Base-by-base conservation (phyloP, 2,888 invertebrate genomes). In the Colletes collaris region DNA sequence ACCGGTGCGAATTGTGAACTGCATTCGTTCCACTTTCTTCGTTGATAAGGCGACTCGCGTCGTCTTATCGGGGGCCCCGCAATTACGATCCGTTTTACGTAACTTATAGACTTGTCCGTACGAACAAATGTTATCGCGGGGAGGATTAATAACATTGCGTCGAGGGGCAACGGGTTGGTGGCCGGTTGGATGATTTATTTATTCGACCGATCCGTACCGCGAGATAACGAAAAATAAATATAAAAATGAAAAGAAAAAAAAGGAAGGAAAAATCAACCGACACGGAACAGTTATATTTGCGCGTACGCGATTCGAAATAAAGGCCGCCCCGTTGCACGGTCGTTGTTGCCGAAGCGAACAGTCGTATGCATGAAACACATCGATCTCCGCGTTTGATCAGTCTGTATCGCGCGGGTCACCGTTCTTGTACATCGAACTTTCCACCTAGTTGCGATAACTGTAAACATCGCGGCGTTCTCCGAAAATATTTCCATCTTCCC, bases 381-480 rank as follows among this genome's bases (percentile, higher is more conserved):
- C 46, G 10, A 19, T 52, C 59, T 52, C 13, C 55, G 37, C 64
- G 49, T 58, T 19, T n/a, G 27, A 50, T 66, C 10, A 46, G 11
- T 40, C 49, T 16, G 16, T 44, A 40, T 63, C 46, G 49, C 35
- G 13, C 46, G 19, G 52, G 63, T 62, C 66, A 37, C 19, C 40
- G 60, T 72, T 68, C 27, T 10, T 44, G 16, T 37, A 44, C 37
- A 10, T 27, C 37, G 50, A 52, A 77, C 62, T 73, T 65, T 71
- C 56, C 59, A 67, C 46, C 62, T 46, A 66, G 27, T 80, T 69
- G 65, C 56, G 52, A 65, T 71, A 71, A 81, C 71, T 68, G 72
- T 69, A 75, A 81, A 76, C 37, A 59, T 16, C 16, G 49, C 35
- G 16, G 52, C 35, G 40, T 52, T n/a, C 78, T 5, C 65, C 49